Conservation (phyloP, 1,140 invertebrate species). For the Ladona fulva region DNA sequence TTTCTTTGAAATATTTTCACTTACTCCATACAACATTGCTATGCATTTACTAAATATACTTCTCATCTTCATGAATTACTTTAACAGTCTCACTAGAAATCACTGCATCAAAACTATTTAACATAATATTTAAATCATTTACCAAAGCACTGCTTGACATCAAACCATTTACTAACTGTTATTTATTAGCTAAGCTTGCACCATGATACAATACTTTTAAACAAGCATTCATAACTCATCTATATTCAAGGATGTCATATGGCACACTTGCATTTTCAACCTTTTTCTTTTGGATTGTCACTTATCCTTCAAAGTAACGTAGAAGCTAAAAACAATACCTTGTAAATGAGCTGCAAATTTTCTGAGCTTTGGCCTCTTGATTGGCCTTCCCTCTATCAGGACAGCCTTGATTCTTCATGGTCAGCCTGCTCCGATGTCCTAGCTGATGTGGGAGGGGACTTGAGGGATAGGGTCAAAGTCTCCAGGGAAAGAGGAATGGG, state of each 20-base stretch:
- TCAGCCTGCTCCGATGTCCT: constrained; percentile 52
- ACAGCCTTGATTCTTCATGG: constrained; percentile 39
- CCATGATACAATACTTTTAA: background rate
- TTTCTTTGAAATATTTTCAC: no score
- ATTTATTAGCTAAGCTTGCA: background rate
- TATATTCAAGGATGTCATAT: no score
- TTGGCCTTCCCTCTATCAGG: background rate
- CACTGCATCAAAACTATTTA: background rate
- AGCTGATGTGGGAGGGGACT: constrained; percentile 27
- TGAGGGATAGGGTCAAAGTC: constrained; percentile 26
- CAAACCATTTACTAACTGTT: background rate
- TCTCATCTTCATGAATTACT: no score
- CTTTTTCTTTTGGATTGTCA: no score
- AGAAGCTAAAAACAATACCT: no score
- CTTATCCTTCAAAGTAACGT: no score
- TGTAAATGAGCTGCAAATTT: no score
- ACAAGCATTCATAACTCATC: background rate
- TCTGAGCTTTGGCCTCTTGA: no score
- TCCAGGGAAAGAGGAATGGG: background rate
- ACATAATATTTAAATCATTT: background rate
- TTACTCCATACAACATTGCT: no score
- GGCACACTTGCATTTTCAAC: no score
- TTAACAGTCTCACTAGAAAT: no score
- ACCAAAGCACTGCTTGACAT: background rate
- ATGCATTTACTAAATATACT: no score